Percentiles rank a stretch among this genome's conserved stretches.
Conservation (phyloP, 2,888 invertebrate genomes). For the Eubasilissa splendida region DNA sequence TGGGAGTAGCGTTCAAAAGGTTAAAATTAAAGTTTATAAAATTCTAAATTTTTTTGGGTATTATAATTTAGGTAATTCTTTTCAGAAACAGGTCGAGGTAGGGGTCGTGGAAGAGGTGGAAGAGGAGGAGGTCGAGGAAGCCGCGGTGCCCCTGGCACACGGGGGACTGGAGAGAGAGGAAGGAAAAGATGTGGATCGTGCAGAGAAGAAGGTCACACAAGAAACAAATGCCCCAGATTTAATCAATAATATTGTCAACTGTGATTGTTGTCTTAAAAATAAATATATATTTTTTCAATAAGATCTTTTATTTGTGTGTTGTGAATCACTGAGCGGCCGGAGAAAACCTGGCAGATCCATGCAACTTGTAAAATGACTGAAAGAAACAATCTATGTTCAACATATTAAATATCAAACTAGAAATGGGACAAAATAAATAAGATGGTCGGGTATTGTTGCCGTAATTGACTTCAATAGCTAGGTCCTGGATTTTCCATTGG, state of each 20-base stretch:
- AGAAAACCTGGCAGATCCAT: no score
- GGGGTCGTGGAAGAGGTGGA: conserved; percentile 59
- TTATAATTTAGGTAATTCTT: not conserved
- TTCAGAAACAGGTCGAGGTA: conserved; percentile 57
- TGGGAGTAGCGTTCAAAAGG: no score
- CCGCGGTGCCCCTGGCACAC: conserved; percentile 57
- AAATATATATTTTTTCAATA: no score
- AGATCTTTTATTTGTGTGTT: no score
- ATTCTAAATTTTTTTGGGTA: not conserved
- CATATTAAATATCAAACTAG: no score
- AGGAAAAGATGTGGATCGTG: conserved; percentile 82
- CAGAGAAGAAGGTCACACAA: conserved; percentile 80
- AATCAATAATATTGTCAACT: not conserved
- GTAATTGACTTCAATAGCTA: no score
- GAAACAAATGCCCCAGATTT: conserved; percentile 71
- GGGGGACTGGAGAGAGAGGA: conserved; percentile 59
- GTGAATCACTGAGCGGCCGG: no score
- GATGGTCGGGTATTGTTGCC: no score
- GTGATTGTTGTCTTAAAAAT: not conserved
- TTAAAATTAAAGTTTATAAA: not conserved
- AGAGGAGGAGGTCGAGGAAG: not conserved
- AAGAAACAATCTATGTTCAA: no score
- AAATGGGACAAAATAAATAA: no score
- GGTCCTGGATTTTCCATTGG: no score
- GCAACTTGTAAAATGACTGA: no score